A percentile compares a stretch with the other conserved stretches of the same genome.
Conservation (phyloP, 2,797 vertebrate species). For the Crotalus adamanteus region DNA sequence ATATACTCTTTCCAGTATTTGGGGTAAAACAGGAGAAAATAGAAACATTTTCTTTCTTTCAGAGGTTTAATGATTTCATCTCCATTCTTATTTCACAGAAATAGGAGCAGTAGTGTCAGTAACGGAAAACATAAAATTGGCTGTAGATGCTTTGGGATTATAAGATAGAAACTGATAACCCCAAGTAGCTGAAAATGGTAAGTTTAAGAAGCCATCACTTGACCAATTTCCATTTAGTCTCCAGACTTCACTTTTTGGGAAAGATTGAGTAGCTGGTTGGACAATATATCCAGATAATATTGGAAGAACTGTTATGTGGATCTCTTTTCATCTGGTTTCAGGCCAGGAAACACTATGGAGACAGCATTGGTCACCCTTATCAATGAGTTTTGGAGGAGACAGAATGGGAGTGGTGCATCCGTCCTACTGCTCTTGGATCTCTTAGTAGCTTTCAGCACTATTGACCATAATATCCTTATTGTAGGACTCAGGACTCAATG, state of each 20-base stretch:
- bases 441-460: neutral
- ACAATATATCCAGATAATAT: neutral
- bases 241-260: neutral
- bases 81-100: neutral
- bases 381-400: neutral
- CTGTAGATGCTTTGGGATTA: neutral
- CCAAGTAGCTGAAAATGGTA: neutral
- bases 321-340: neutral
- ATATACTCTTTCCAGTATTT: neutral
- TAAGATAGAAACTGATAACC: neutral
- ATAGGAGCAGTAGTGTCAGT: neutral
- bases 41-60: neutral
- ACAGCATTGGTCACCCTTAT: neutral
- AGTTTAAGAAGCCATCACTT: neutral
- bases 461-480: neutral
- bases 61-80: neutral
- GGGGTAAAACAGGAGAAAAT: neutral
- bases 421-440: neutral
- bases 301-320: neutral
- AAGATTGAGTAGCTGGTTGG: neutral
- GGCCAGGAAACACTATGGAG: neutral
- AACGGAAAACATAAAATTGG: neutral
- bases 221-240: neutral
- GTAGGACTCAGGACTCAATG: neutral
- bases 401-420: neutral